Evolutionary conservation across 1,140 invertebrate genomes (phyloP).

Genomic region (Lethrus apterus): DNA sequence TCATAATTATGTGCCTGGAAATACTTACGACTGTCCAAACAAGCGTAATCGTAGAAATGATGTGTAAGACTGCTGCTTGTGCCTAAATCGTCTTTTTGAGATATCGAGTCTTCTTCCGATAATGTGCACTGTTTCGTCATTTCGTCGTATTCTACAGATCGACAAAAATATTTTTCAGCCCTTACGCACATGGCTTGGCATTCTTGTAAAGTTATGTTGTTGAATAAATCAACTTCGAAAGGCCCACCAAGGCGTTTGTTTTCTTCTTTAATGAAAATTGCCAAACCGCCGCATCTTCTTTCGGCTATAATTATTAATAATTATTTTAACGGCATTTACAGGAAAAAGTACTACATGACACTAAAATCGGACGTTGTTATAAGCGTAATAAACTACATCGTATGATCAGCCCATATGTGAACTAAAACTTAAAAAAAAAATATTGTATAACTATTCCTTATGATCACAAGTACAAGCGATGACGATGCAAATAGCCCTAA

Average conservation of each 20-base stretch:
- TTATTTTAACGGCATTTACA: not conserved
- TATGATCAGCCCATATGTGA: too few species aligned
- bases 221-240: constrained; percentile 79
- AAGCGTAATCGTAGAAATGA: constrained; percentile 78
- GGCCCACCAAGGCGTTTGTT: constrained; percentile 79
- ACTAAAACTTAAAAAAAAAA: too few species aligned
- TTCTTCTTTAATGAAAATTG: constrained; percentile 82
- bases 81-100: constrained; percentile 75
- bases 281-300: constrained; percentile 73
- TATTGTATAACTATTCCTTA: too few species aligned
- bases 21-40: constrained; percentile 77
- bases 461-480: too few species aligned
- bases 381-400: too few species aligned
- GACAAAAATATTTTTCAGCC: constrained; percentile 67
- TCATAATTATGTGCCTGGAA: too few species aligned
- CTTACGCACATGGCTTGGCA: constrained; percentile 50
- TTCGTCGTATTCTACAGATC: constrained; percentile 84
- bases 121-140: constrained; percentile 75
- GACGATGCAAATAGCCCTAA: too few species aligned
- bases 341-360: too few species aligned
- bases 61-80: constrained; percentile 71
- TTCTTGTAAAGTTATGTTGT: constrained; percentile 75
- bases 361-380: too few species aligned
- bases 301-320: constrained; percentile 52
- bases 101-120: constrained; percentile 82